Evolutionary conservation across 2,888 invertebrate genomes (phyloP).

Genomic region (Pseudococcus jackbeardsleyi): DNA sequence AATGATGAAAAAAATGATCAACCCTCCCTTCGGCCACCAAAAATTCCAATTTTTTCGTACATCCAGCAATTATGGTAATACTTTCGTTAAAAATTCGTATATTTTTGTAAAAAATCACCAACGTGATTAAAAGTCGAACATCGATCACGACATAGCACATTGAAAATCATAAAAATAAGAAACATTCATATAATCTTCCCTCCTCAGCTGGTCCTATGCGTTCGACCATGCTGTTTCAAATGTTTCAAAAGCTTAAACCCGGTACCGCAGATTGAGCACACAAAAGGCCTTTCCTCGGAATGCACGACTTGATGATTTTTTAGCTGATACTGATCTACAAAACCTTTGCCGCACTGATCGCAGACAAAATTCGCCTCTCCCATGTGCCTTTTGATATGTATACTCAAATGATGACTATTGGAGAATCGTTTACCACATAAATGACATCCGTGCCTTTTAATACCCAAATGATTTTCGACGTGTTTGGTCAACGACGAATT

Average conservation of each 20-base stretch:
- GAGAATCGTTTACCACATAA: constrained; percentile 73
- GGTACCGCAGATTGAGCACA: constrained; percentile 71
- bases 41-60: too few relatives aligned
- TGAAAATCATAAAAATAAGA: too few relatives aligned
- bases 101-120: too few relatives aligned
- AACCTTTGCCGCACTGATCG: constrained; percentile 65
- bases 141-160: too few relatives aligned
- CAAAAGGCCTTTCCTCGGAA: constrained; percentile 68
- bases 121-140: too few relatives aligned
- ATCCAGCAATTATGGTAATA: too few relatives aligned
- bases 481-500: constrained; percentile 74
- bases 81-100: too few relatives aligned
- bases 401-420: constrained; percentile 66
- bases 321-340: constrained; percentile 61
- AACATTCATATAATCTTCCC: too few relatives aligned
- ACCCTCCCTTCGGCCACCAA: too few relatives aligned
- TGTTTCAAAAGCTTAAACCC: constrained; percentile 66
- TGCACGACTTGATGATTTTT: constrained; percentile 66
- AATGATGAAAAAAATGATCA: too few relatives aligned
- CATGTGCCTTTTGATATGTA: constrained; percentile 66
- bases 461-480: constrained; percentile 72
- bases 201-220: constrained; percentile 51
- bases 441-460: constrained; percentile 72
- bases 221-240: constrained; percentile 65
- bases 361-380: constrained; percentile 65